phyloP scores from a whole-genome alignment of 2,888 invertebrate genomes.

The Epinotia ramella region DNA sequence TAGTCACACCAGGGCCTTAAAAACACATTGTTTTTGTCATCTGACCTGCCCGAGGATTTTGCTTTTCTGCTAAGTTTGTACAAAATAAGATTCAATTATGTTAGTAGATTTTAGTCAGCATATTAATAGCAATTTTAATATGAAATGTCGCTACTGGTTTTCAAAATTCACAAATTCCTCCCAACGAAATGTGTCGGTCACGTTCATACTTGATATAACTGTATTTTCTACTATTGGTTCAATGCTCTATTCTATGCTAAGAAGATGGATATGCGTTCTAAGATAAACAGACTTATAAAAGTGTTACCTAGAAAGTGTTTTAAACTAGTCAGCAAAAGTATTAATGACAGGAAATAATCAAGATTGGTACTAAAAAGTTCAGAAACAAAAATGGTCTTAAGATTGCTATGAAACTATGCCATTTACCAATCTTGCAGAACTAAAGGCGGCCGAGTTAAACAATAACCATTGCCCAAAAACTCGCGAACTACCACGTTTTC shows the following conservation, averaged over 20 bases:
- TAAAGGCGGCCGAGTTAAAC: background rate
- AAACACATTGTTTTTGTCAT: too few species aligned
- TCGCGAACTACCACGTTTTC: background rate
- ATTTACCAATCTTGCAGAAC: background rate
- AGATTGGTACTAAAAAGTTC: background rate
- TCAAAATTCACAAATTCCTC: too few species aligned
- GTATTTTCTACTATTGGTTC: background rate
- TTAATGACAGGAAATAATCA: conserved; percentile 11
- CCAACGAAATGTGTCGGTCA: background rate
- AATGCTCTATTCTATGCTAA: background rate
- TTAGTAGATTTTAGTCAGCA: too few species aligned
- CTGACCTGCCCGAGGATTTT: too few species aligned
- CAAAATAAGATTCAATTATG: too few species aligned
- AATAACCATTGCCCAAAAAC: background rate
- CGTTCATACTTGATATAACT: background rate
- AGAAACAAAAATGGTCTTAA: background rate
- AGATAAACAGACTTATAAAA: background rate
- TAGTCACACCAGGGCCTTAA: background rate
- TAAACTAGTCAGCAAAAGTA: conserved; percentile 16
- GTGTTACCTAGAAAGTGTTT: background rate
- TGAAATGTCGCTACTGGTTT: too few species aligned
- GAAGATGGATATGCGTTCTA: conserved; percentile 4
- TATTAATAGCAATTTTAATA: too few species aligned
- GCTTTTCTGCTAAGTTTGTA: too few species aligned
- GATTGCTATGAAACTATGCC: background rate